Conservation (phyloP, 2,113 vertebrate species). For the Candoia aspera region DNA sequence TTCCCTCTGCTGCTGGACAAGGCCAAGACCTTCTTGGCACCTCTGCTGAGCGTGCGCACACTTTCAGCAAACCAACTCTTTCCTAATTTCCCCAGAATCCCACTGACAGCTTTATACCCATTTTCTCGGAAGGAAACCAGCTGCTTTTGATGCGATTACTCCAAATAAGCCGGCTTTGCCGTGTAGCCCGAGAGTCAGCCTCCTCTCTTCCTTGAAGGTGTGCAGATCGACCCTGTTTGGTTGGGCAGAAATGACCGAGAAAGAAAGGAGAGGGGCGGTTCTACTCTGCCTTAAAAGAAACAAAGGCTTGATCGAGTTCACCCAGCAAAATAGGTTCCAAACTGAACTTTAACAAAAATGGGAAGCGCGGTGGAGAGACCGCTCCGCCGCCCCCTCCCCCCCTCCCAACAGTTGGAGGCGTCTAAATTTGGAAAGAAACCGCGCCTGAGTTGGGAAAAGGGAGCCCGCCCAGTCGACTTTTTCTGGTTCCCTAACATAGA, state of each 20-base stretch:
- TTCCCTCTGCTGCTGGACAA: neutral
- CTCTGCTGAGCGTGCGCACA: neutral
- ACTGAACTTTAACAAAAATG: slow-evolving; percentile 53
- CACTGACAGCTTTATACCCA: neutral
- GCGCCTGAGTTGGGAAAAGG: neutral
- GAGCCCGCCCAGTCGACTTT: neutral
- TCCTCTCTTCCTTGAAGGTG: neutral
- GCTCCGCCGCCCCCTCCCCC: slow-evolving; percentile 27
- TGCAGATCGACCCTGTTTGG: neutral
- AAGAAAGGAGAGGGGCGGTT: slow-evolving; percentile 53
- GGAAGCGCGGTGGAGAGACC: neutral
- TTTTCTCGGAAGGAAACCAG: neutral
- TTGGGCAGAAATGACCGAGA: slow-evolving; percentile 9
- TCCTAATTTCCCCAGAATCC: neutral
- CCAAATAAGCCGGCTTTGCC: neutral
- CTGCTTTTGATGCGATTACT: neutral
- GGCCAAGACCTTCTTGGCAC: neutral
- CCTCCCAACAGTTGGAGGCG: neutral
- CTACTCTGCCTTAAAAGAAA: slow-evolving; percentile 9
- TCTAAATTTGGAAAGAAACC: neutral
- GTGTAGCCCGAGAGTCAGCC: neutral
- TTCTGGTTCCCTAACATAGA: slow-evolving; percentile 53
- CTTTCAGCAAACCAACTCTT: neutral
- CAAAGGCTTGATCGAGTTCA: slow-evolving; percentile 22
- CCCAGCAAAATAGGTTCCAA: slow-evolving; percentile 55